Evolutionary conservation across 1,140 invertebrate species (phyloP).

Genomic region (Rhyzopertha dominica): DNA sequence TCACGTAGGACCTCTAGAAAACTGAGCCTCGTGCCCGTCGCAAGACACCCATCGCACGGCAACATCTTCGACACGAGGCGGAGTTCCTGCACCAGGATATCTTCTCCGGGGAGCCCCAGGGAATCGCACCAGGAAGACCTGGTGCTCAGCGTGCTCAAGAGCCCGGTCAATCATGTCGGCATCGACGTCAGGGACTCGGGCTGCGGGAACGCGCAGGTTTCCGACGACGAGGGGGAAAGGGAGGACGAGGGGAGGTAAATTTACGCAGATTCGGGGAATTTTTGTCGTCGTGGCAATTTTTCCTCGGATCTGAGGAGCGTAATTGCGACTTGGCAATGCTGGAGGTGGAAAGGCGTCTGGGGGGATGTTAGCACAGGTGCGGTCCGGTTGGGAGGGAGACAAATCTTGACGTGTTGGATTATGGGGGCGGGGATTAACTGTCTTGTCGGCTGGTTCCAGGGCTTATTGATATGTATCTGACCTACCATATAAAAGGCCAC

Average conservation of each 20-base stretch:
- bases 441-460: no score
- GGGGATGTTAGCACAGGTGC: no score
- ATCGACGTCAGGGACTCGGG: conserved; percentile 22
- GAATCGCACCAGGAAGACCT: conserved; percentile 47
- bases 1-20: conserved; percentile 57
- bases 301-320: no score
- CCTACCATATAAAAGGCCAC: no score
- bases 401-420: no score
- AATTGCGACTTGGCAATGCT: no score
- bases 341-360: no score
- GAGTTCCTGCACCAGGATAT: conserved; percentile 14
- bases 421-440: no score
- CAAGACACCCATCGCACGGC: conserved; percentile 30
- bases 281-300: conserved; percentile 1
- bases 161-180: conserved; percentile 48
- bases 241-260: conserved; percentile 39
- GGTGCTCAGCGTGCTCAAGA: conserved; percentile 56
- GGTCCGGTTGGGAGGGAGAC: no score
- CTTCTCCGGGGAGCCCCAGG: neutral
- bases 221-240: conserved; percentile 45
- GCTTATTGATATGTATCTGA: no score
- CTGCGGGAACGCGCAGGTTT: conserved; percentile 41
- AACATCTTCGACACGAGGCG: conserved; percentile 31
- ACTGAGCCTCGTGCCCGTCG: conserved; percentile 46
- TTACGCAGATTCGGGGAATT: no score